Percentiles rank a stretch among this genome's conserved stretches.
phyloP scores from a whole-genome alignment of 2,113 vertebrate species.

The Hippoglossus stenolepis region DNA sequence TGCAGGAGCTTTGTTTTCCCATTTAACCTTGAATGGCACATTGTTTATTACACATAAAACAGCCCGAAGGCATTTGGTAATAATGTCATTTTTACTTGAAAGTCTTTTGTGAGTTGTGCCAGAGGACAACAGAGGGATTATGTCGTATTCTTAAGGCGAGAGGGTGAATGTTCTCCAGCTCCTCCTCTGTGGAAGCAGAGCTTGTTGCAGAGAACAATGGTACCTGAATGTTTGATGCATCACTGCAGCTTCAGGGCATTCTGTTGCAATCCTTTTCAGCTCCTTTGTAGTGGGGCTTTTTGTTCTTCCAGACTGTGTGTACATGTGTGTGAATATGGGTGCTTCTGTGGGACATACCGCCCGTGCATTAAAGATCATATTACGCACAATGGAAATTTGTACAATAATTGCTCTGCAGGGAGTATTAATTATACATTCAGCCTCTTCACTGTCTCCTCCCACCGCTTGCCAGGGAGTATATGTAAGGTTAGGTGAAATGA shows the following conservation, averaged over 20 bases:
- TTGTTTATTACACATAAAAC: neutral
- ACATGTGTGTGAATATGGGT: slow-evolving; percentile 23
- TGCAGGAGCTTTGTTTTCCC: slow-evolving; percentile 6
- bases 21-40: slow-evolving; percentile 13
- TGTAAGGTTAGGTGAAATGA: slow-evolving; percentile 56
- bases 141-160: slow-evolving; percentile 28
- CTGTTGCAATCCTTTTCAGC: slow-evolving; percentile 58
- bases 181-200: slow-evolving; percentile 58
- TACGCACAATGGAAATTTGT: slow-evolving; percentile 66
- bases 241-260: slow-evolving; percentile 63
- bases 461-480: slow-evolving; percentile 31
- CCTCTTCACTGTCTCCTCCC: slow-evolving; percentile 61
- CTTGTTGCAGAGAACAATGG: slow-evolving; percentile 60
- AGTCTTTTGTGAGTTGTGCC: slow-evolving; percentile 40
- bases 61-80: neutral
- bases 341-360: slow-evolving; percentile 13
- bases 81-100: slow-evolving; percentile 27
- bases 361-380: slow-evolving; percentile 50
- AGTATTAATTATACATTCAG: slow-evolving; percentile 75
- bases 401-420: slow-evolving; percentile 68
- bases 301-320: slow-evolving; percentile 45
- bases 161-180: slow-evolving; percentile 44
- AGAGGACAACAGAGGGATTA: slow-evolving; percentile 37
- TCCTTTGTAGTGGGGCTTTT: slow-evolving; percentile 60
- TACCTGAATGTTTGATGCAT: slow-evolving; percentile 71